Base-by-base conservation (phyloP, 2,888 invertebrate genomes). In the Tetanocera ferruginea region DNA sequence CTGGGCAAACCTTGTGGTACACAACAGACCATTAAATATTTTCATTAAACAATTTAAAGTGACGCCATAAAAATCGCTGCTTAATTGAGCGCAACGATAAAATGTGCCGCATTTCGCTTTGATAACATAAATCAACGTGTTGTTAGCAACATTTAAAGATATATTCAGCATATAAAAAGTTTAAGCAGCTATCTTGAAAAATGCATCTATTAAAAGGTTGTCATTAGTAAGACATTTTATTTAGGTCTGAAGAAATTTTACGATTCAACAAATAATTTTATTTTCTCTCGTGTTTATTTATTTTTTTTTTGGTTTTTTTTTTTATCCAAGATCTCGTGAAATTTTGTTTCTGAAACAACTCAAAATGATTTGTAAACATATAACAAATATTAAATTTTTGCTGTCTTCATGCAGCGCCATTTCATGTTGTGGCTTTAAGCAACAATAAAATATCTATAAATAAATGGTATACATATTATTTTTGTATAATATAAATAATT, bases 371-470 rank as follows among this genome's bases (percentile, higher is more conserved):
- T 43, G 43, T 43, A 43, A 43, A 43, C 43, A 43, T 43, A 43
- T 43, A 14, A 43, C 11, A 43, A 43, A 43, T 11, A 14, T 11
- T 43, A 2, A 43, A 43, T 11, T 43, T 43, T 43, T 6, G 43
- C 43, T 43, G 43, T 43, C 43, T 43, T 43, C 43, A 37, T 37
- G 5, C 37, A 37, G 37, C 37, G 37, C 37, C 37, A 37, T 37
- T 37, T 72, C 19, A 19, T n/a, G 5, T 71, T 55, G 11, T 55
- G 31, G 25, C 28, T 51, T 64, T 23, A 51, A 60, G 43, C 73
- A 17, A 49, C 49, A 74, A 74, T 25, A 62, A 74, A 74, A 74
- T 71, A 11, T 28, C 66, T 75, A 75, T 52, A 75, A 75, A 75
- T 75, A 75, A 31, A 34, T 17, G 3, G 5, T 37, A 72, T 19